These are phyloP conservation scores for Pasiphila rectangulata DNA, from an alignment of 2,888 invertebrate genomes.

Conservation along the genomic window DNA sequence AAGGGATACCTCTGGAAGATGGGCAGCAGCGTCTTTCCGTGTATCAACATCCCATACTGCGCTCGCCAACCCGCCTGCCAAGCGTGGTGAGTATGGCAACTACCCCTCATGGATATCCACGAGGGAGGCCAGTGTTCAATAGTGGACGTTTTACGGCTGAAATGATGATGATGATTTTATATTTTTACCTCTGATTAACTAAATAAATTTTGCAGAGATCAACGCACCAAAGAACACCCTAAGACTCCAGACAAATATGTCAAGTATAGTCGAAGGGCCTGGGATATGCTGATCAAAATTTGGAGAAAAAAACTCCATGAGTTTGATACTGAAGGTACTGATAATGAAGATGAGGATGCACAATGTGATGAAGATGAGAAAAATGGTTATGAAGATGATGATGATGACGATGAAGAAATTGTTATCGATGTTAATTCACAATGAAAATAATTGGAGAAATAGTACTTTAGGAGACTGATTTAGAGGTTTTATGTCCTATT, in stretches of 20 bases:
- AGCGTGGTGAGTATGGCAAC: too few relatives aligned
- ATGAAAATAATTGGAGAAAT: background rate
- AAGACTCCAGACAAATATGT: constrained; percentile 92
- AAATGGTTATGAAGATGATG: constrained; percentile 23
- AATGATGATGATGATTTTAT: too few relatives aligned
- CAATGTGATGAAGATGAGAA: constrained; percentile 12
- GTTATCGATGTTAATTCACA: background rate
- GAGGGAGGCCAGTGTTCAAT: too few relatives aligned
- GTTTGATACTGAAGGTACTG: constrained; percentile 82
- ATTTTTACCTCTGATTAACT: too few relatives aligned
- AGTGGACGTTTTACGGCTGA: too few relatives aligned
- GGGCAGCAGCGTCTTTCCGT: too few relatives aligned
- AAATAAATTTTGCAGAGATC: constrained; percentile 79
- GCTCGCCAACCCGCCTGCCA: too few relatives aligned
- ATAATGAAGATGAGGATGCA: constrained; percentile 21
- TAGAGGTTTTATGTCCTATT: too few relatives aligned
- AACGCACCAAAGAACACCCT: constrained; percentile 88
- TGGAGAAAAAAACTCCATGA: constrained; percentile 93
- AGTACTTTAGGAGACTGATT: constrained; percentile 1
- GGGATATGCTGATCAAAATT: constrained; percentile 92
- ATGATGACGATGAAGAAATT: background rate
- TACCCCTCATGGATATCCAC: too few relatives aligned
- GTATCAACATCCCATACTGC: too few relatives aligned
- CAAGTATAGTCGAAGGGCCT: constrained; percentile 95
- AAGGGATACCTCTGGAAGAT: too few relatives aligned